phyloP scores from a whole-genome alignment of 2,113 vertebrate genomes.

The Hystrix brachyura region DNA sequence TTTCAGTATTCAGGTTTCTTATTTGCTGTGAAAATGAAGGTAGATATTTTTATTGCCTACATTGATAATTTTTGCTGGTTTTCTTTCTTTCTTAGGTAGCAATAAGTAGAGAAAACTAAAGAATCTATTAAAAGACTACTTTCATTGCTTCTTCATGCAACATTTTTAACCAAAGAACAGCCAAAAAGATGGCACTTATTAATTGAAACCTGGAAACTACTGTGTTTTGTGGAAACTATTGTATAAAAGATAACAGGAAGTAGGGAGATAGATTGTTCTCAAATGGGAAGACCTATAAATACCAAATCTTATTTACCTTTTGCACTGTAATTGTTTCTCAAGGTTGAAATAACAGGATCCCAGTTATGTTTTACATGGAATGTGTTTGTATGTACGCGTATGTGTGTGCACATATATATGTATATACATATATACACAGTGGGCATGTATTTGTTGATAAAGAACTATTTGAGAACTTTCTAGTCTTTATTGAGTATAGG shows the following conservation, averaged over 20 bases:
- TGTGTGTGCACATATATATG: neutral
- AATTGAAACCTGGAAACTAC: neutral
- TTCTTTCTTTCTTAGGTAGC: neutral
- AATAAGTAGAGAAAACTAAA: neutral
- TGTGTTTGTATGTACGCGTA: neutral
- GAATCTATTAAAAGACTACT: neutral
- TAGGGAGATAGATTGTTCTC: too few species aligned
- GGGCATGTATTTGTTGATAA: neutral
- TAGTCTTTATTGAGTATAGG: neutral
- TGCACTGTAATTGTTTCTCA: neutral
- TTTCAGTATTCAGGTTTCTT: neutral
- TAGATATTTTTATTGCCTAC: neutral
- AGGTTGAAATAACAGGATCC: neutral
- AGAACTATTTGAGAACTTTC: neutral
- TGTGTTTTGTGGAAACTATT: neutral
- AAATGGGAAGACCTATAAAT: neutral
- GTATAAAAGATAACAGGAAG: too few species aligned
- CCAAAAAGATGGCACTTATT: neutral
- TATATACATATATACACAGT: neutral
- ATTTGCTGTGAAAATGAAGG: neutral
- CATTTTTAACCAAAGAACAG: neutral
- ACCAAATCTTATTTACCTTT: slow-evolving; percentile 12
- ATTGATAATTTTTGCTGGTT: neutral
- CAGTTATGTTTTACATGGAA: slow-evolving; percentile 15
- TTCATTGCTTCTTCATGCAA: neutral